Percentiles rank a stretch among this genome's conserved stretches.
Evolutionary conservation across 1,140 invertebrate species (phyloP).

Genomic region (Parapsyche elsis): DNA sequence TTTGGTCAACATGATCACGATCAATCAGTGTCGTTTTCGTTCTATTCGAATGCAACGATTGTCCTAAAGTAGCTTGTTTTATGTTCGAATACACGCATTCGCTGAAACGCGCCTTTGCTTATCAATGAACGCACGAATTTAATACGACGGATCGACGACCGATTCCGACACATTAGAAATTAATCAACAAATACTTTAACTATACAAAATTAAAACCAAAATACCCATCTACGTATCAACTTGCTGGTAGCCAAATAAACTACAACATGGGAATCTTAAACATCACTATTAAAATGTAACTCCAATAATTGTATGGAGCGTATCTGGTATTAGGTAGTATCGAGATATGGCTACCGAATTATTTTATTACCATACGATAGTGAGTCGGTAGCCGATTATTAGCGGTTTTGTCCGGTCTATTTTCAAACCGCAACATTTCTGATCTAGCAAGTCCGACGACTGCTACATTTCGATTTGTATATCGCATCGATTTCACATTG

Average conservation of each 20-base stretch:
- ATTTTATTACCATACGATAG: conserved; percentile 31
- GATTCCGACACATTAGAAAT: neutral
- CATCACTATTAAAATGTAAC: too few relatives aligned
- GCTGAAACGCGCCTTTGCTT: neutral
- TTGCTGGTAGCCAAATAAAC: too few relatives aligned
- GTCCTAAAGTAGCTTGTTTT: conserved; percentile 4
- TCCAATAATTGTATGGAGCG: neutral
- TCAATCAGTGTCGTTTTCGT: neutral
- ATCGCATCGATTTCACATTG: neutral
- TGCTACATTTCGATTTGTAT: conserved; percentile 11
- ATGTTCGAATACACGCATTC: conserved; percentile 3
- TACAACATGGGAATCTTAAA: too few relatives aligned
- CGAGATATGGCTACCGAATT: conserved; percentile 34
- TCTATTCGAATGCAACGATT: conserved; percentile 20
- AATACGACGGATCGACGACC: neutral
- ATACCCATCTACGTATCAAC: too few relatives aligned
- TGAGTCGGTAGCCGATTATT: conserved; percentile 22
- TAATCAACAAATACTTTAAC: neutral
- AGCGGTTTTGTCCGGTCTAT: conserved; percentile 28
- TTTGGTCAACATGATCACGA: conserved; percentile 49
- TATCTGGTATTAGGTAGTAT: conserved; percentile 4
- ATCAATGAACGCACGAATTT: conserved; percentile 19
- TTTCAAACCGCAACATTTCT: conserved; percentile 34
- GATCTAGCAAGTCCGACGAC: neutral
- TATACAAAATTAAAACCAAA: neutral